Evolutionary conservation across 2,888 invertebrate genomes (phyloP).

Genomic region (Polydrusus pterygomalis): DNA sequence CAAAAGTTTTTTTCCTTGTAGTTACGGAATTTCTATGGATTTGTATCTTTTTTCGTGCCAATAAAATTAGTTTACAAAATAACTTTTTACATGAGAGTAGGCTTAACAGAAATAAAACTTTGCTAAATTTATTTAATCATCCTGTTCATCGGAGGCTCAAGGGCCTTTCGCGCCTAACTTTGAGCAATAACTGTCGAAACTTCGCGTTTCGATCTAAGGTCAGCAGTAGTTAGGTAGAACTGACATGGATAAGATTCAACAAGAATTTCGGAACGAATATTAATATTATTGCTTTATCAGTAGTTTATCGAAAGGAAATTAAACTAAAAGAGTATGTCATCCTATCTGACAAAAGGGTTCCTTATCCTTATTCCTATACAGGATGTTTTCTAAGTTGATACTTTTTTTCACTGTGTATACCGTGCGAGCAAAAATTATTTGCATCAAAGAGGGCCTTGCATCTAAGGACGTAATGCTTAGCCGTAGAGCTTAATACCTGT

Average conservation of each 20-base stretch:
- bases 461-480: too few relatives aligned
- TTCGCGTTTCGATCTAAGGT: conserved; percentile 16
- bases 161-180: not conserved
- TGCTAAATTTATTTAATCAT: conserved; percentile 8
- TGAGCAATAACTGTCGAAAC: conserved; percentile 28
- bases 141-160: not conserved
- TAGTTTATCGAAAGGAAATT: not conserved
- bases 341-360: too few relatives aligned
- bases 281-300: conserved; percentile 6
- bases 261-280: not conserved
- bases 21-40: not conserved
- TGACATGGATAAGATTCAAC: not conserved
- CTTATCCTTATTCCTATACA: too few relatives aligned
- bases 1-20: too few relatives aligned
- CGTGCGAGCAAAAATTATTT: too few relatives aligned
- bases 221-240: not conserved
- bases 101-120: conserved; percentile 8
- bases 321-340: not conserved
- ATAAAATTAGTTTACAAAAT: not conserved
- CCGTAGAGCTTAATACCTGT: too few relatives aligned
- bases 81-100: not conserved
- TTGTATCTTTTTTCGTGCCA: not conserved
- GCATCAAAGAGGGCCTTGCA: too few relatives aligned
- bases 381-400: too few relatives aligned
- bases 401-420: too few relatives aligned